Conservation (phyloP, 2,113 vertebrate species). For the Bolborhynchus lineola region DNA sequence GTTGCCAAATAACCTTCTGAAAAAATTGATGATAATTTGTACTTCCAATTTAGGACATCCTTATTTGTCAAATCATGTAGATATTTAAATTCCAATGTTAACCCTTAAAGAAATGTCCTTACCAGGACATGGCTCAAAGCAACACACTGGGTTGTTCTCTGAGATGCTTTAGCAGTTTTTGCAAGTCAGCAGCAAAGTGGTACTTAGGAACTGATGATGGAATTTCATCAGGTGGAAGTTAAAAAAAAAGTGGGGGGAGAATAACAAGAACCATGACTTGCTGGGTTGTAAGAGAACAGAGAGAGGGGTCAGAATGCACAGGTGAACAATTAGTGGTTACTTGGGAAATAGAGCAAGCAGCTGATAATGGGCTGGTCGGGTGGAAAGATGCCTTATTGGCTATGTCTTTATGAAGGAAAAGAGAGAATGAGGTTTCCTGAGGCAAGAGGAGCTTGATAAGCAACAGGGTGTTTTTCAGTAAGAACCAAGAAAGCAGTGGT, state of each 20-base stretch:
- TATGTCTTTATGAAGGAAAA: background rate
- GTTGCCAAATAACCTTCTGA: background rate
- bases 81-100: background rate
- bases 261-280: background rate
- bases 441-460: background rate
- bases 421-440: background rate
- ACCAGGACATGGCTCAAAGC: background rate
- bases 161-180: background rate
- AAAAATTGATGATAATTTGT: conserved; percentile 8
- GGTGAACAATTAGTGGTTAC: background rate
- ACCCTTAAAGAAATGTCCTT: background rate
- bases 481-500: background rate
- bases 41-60: background rate
- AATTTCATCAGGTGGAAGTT: background rate
- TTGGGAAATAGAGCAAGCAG: background rate
- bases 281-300: background rate
- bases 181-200: background rate
- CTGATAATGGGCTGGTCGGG: background rate
- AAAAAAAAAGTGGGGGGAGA: background rate
- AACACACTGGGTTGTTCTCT: background rate
- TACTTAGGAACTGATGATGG: background rate
- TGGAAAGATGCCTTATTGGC: background rate
- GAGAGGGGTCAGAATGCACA: background rate
- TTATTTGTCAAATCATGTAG: background rate
- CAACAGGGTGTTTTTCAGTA: conserved; percentile 10